These are phyloP conservation scores for Microctonus brassicae DNA, from an alignment of 2,888 invertebrate genomes.

Conservation along the genomic window DNA sequence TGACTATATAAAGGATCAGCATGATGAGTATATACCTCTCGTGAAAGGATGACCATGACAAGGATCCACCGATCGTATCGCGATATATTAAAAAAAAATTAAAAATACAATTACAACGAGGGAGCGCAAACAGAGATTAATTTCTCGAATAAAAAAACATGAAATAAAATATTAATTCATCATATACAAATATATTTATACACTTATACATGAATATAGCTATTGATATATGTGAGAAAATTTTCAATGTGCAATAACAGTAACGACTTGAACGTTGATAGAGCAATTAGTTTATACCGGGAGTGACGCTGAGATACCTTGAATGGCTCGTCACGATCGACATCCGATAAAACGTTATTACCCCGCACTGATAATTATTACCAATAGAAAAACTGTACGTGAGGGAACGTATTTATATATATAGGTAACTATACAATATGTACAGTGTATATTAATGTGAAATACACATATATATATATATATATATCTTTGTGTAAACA, in stretches of 20 bases:
- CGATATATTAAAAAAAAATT: background rate
- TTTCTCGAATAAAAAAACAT: conserved; percentile 8
- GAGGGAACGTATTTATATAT: conserved; percentile 22
- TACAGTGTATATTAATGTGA: too few relatives aligned
- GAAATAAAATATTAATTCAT: conserved; percentile 9
- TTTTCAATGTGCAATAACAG: background rate
- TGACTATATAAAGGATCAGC: background rate
- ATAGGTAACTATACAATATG: too few relatives aligned
- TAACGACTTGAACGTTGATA: conserved; percentile 38
- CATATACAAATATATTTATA: background rate
- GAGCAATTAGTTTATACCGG: conserved; percentile 48
- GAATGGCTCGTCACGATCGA: conserved; percentile 44
- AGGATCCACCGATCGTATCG: conserved; percentile 27
- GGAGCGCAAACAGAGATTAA: too few relatives aligned
- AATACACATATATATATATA: too few relatives aligned
- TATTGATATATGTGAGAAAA: background rate
- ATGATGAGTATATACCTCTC: background rate
- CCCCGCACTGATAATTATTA: conserved; percentile 27
- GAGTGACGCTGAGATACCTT: conserved; percentile 45
- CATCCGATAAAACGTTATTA: conserved; percentile 38
- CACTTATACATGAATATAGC: background rate
- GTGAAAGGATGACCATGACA: conserved; percentile 36
- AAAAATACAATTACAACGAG: background rate
- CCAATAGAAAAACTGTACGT: conserved; percentile 21
- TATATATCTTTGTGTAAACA: too few relatives aligned